Percentiles rank a stretch among this genome's conserved stretches.
These are phyloP conservation scores for Aricia artaxerxes DNA, from an alignment of 2,888 invertebrate genomes.

Conservation along the genomic window DNA sequence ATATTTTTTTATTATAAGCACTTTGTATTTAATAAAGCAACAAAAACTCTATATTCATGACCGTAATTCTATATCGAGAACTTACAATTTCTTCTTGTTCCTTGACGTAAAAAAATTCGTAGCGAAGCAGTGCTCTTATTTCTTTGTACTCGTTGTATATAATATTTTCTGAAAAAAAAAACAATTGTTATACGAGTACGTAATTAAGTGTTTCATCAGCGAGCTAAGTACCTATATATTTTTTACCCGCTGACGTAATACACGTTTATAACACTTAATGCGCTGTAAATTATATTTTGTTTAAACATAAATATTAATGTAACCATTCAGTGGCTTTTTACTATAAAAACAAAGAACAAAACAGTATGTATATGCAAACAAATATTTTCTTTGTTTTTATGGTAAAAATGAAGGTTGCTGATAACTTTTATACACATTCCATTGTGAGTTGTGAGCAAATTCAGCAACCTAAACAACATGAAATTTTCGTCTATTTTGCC, in stretches of 20 bases:
- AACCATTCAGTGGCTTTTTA: no score
- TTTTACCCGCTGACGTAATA: background rate
- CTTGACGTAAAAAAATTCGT: constrained; percentile 83
- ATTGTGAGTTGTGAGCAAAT: no score
- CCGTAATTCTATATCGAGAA: constrained; percentile 34
- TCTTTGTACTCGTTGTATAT: constrained; percentile 66
- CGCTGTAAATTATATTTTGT: background rate
- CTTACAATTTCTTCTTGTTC: constrained; percentile 73
- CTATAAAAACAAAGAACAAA: no score
- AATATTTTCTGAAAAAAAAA: constrained; percentile 65
- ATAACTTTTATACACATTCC: no score
- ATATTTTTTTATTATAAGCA: no score
- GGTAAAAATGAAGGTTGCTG: no score
- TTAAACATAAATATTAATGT: no score
- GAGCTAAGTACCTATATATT: background rate
- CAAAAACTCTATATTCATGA: background rate
- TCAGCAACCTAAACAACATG: no score
- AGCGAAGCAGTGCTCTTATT: constrained; percentile 76
- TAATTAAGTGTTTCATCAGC: background rate
- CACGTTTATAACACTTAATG: background rate
- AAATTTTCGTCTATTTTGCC: no score
- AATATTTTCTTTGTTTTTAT: no score
- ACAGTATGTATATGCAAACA: no score
- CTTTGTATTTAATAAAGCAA: no score
- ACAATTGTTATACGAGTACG: background rate